Evolutionary conservation across 1,140 invertebrate species (phyloP).

Genomic region (Berghia stephanieae): DNA sequence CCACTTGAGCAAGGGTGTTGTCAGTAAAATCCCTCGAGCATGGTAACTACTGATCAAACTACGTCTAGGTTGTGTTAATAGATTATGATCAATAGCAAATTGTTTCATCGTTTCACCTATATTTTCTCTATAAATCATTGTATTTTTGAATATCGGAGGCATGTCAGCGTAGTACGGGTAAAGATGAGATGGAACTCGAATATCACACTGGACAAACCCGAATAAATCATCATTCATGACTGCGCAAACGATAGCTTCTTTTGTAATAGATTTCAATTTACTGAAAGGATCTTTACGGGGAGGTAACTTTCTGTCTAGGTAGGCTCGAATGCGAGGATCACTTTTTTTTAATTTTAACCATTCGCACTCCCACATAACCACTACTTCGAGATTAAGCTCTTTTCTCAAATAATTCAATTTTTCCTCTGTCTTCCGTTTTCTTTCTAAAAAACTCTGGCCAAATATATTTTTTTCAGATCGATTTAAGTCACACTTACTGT

Average conservation of each 20-base stretch:
- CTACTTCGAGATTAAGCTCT: not conserved
- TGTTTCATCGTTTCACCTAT: slow-evolving; percentile 39
- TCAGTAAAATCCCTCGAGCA: slow-evolving; percentile 37
- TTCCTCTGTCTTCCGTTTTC: not conserved
- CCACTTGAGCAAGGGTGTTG: slow-evolving; percentile 41
- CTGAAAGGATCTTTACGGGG: not conserved
- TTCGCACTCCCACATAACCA: slow-evolving; percentile 15
- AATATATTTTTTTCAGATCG: not conserved
- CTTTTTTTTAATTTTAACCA: not conserved
- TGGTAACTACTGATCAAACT: slow-evolving; percentile 38
- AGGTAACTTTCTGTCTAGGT: not conserved
- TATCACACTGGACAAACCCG: slow-evolving; percentile 36
- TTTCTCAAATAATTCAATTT: not conserved
- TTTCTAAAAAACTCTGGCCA: not conserved
- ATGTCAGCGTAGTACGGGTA: slow-evolving; percentile 35
- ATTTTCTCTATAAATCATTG: slow-evolving; percentile 24
- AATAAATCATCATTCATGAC: slow-evolving; percentile 17
- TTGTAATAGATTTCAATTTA: not conserved
- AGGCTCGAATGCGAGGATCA: not conserved
- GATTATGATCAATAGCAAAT: slow-evolving; percentile 26
- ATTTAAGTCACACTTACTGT: no score
- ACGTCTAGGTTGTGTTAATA: slow-evolving; percentile 32
- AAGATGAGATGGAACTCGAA: slow-evolving; percentile 29
- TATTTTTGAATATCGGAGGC: slow-evolving; percentile 39
- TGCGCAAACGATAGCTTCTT: slow-evolving; percentile 5